A percentile compares a stretch with the other conserved stretches of the same genome.
phyloP scores from a whole-genome alignment of 2,888 invertebrate species.

The Spatulosminthurus flaviceps region DNA sequence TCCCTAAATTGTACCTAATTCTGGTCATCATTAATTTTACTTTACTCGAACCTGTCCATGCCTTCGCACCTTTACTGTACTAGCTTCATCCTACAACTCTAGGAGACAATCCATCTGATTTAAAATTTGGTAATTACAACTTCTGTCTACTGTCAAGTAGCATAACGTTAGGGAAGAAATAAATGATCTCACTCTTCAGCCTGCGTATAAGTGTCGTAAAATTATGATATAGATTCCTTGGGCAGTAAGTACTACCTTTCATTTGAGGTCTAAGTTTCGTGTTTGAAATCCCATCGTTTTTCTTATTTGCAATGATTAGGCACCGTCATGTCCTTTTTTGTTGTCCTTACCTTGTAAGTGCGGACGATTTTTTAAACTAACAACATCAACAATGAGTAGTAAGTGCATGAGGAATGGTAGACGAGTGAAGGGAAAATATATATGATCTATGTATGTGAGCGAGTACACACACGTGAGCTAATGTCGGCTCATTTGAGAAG shows the following conservation, averaged over 20 bases:
- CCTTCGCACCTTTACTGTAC: constrained; percentile 44
- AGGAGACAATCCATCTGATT: constrained; percentile 26
- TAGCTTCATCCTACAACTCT: constrained; percentile 15
- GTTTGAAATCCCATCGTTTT: not conserved
- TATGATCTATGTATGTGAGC: constrained; percentile 21
- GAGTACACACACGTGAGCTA: constrained; percentile 53
- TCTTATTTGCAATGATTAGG: constrained; percentile 3
- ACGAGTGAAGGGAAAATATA: not conserved
- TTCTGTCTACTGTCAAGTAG: constrained; percentile 3
- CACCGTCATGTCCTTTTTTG: not conserved
- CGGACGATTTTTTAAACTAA: not conserved
- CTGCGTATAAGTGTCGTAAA: not conserved
- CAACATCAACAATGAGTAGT: constrained; percentile 7
- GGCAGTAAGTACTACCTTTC: too few species aligned
- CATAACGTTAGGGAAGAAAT: not conserved
- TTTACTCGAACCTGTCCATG: constrained; percentile 46
- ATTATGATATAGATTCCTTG: too few species aligned
- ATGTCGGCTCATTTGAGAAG: constrained; percentile 58
- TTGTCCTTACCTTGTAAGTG: constrained; percentile 7
- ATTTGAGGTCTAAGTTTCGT: not conserved
- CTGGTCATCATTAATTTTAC: constrained; percentile 58
- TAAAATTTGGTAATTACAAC: constrained; percentile 22
- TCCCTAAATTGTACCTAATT: constrained; percentile 54
- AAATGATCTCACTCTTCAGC: not conserved
- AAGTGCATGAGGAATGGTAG: not conserved